Conservation (phyloP, 2,888 invertebrate genomes). For the Acholoe squamosa region DNA sequence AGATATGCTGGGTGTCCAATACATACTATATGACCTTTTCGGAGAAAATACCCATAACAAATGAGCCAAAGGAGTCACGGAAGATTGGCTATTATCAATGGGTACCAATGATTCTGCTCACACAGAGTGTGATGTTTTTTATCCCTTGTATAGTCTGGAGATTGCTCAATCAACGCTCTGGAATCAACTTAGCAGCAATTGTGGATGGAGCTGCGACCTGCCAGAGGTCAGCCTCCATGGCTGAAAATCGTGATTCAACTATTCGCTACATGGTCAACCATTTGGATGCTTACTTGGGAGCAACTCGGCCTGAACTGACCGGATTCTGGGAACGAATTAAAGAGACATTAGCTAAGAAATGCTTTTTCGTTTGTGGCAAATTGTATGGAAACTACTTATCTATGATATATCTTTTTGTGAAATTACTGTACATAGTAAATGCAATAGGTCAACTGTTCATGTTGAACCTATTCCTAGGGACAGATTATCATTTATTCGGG, state of each 20-base stretch:
- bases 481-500: constrained; percentile 82
- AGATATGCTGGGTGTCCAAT: constrained; percentile 85
- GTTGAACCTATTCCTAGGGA: constrained; percentile 84
- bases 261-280: constrained; percentile 68
- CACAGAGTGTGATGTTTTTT: constrained; percentile 84
- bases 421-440: constrained; percentile 83
- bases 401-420: constrained; percentile 83
- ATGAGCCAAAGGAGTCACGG: constrained; percentile 76
- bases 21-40: constrained; percentile 84
- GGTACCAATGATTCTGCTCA: constrained; percentile 84
- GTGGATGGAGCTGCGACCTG: constrained; percentile 66
- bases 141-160: constrained; percentile 84
- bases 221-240: constrained; percentile 64
- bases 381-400: constrained; percentile 84
- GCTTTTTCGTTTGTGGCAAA: constrained; percentile 81
- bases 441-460: constrained; percentile 84
- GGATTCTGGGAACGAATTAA: constrained; percentile 78
- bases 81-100: constrained; percentile 84
- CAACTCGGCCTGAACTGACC: constrained; percentile 79
- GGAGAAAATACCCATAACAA: constrained; percentile 80
- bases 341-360: constrained; percentile 78
- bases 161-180: constrained; percentile 74
- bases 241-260: constrained; percentile 64
- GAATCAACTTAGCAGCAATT: constrained; percentile 68
- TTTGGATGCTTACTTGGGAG: constrained; percentile 73